Evolutionary conservation across 2,888 invertebrate species (phyloP).

Genomic region (Flexamia atlantica): DNA sequence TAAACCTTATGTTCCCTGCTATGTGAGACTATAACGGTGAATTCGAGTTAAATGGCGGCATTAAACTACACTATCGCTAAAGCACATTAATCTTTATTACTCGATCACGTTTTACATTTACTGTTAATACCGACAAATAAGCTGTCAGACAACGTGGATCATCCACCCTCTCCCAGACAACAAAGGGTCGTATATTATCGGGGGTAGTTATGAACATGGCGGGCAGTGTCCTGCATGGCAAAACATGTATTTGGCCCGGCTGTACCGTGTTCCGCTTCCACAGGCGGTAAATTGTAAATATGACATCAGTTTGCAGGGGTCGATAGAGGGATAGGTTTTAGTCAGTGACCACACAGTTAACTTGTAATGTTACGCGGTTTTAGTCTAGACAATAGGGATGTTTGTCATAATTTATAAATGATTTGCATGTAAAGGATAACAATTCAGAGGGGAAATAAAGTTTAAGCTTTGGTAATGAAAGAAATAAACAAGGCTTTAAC

Average conservation of each 20-base stretch:
- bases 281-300: background rate
- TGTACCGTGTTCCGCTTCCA: background rate
- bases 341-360: too few species aligned
- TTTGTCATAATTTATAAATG: too few species aligned
- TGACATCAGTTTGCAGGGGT: background rate
- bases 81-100: background rate
- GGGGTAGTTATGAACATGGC: conserved; percentile 37
- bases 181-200: conserved; percentile 40
- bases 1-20: too few species aligned
- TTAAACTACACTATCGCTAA: background rate
- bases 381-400: too few species aligned
- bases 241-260: background rate
- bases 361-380: too few species aligned
- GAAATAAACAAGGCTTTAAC: too few species aligned
- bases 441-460: too few species aligned
- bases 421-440: too few species aligned
- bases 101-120: background rate
- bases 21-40: background rate
- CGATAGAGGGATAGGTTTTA: background rate
- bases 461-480: too few species aligned
- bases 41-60: background rate
- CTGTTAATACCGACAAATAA: conserved; percentile 38
- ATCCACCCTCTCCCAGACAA: conserved; percentile 24
- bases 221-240: conserved; percentile 1
- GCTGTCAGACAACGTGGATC: conserved; percentile 11